Base-by-base conservation (phyloP, 2,888 invertebrate species). In the Coremacera marginata region DNA sequence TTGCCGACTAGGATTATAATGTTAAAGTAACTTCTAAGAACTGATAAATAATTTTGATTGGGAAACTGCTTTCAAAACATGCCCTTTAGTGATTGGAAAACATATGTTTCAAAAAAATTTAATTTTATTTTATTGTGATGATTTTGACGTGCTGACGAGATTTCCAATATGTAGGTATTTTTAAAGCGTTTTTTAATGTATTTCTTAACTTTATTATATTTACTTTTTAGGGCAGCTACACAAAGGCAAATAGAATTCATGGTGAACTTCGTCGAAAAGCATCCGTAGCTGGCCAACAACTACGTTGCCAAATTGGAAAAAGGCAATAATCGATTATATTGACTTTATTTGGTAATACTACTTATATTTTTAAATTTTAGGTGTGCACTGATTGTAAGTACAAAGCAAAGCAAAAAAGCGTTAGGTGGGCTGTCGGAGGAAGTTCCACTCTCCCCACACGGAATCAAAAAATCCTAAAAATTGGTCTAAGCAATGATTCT, bases 61-160 rank as follows among this genome's bases (percentile, higher is more conserved):
- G n/a, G n/a, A n/a, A n/a, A n/a, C n/a, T n/a, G n/a, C n/a, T n/a
- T n/a, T n/a, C n/a, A n/a, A n/a, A n/a, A n/a, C n/a, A n/a, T n/a
- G n/a, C n/a, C n/a, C n/a, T n/a, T n/a, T n/a, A 70, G 51, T 60
- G 25, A 37, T n/a, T 49, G 22, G 60, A 62, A 14, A 70, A 52
- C 16, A 57, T 19, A 34, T 49, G 74, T 19, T 27, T 25, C 14
- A n/a, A 22, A 44, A 55, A 49, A n/a, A 11, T 31, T 76, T 60
- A 22, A 57, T 60, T 31, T 62, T 70, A 75, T 68, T 60, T 44
- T 67, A 4, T 75, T 75, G n/a, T 49, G 19, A 60, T 31, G 16
- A 44, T 37, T 55, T 55, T 3, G 1, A 55, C 4, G 22, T 14
- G 55, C 55, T 52, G n/a, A 52, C 2, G 52, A 52, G 8, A 7